A percentile compares a stretch with the other conserved stretches of the same genome.
phyloP scores from a whole-genome alignment of 2,113 vertebrate genomes.

The Uria lomvia region DNA sequence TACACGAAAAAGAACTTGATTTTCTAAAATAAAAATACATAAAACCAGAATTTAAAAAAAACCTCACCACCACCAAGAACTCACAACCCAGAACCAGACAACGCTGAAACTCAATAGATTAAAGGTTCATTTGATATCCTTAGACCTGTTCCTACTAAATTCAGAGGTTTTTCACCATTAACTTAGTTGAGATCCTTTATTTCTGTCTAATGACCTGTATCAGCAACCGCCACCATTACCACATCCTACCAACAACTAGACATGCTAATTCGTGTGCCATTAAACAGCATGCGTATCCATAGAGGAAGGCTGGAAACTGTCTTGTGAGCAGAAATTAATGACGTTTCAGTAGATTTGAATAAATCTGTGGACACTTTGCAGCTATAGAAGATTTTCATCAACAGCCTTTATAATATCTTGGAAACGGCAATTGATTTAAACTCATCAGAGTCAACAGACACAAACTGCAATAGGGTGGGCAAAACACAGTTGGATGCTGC shows the following conservation, averaged over 20 bases:
- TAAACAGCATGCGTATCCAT: neutral
- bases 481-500: neutral
- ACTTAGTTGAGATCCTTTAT: neutral
- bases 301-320: neutral
- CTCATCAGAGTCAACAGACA: neutral
- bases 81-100: neutral
- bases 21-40: neutral
- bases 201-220: conserved; percentile 7
- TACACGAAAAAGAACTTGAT: neutral
- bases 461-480: neutral
- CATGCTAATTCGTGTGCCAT: neutral
- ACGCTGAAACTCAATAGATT: neutral
- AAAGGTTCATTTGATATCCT: neutral
- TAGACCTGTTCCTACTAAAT: neutral
- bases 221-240: neutral
- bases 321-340: neutral
- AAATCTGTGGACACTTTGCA: neutral
- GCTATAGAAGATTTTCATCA: neutral
- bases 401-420: neutral
- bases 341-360: neutral
- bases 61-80: neutral
- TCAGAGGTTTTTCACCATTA: neutral
- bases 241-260: neutral
- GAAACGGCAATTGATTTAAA: neutral
- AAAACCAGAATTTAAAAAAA: neutral